Percentiles rank a stretch among this genome's conserved stretches.
phyloP scores from a whole-genome alignment of 2,797 vertebrate genomes.

The Oreortyx pictus region DNA sequence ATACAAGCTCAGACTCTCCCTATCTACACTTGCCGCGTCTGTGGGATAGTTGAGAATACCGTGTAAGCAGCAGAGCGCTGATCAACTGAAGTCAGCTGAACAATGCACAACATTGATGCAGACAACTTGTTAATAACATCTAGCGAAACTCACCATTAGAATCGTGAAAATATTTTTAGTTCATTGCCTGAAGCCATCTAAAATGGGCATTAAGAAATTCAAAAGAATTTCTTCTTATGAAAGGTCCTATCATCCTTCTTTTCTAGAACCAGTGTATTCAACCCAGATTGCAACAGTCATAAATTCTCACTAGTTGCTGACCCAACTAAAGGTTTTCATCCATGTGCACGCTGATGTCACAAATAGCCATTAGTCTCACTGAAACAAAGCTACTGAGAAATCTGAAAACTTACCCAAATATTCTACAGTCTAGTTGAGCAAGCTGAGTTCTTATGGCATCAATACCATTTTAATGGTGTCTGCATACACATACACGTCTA shows the following conservation, averaged over 20 bases:
- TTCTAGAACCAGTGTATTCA: background rate
- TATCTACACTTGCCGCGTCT: background rate
- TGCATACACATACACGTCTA: accelerated
- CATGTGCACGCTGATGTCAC: background rate
- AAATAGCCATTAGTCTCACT: background rate
- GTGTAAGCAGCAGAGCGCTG: background rate
- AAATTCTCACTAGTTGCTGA: background rate
- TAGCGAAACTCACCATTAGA: background rate
- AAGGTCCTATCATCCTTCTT: background rate
- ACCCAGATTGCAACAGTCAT: background rate
- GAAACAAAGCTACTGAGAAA: background rate
- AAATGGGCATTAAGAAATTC: background rate
- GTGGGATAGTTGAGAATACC: background rate
- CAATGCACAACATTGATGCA: background rate
- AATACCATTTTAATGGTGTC: background rate
- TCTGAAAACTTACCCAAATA: background rate
- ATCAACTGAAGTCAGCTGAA: background rate
- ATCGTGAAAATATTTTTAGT: background rate
- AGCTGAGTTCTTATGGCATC: background rate
- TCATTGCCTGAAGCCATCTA: background rate
- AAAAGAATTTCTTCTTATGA: background rate
- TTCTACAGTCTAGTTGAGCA: background rate
- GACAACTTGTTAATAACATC: background rate
- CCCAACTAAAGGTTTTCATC: background rate
- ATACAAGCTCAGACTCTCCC: background rate